Evolutionary conservation across 1,140 invertebrate genomes (phyloP).

Genomic region (Atta cephalotes): DNA sequence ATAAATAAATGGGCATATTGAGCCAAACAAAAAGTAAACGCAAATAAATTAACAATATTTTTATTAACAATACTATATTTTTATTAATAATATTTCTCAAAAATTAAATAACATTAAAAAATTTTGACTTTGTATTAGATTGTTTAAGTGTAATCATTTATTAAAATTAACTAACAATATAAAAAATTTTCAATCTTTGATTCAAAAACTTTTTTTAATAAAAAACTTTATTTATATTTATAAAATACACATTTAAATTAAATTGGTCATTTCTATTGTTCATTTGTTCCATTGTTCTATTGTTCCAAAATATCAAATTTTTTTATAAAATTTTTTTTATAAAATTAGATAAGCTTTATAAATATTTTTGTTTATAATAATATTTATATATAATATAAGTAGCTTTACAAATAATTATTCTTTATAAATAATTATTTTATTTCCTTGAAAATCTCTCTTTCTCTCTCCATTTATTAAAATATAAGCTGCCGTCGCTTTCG

Average conservation of each 20-base stretch:
- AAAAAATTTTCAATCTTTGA: background rate
- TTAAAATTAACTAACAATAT: background rate
- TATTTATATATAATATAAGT: conserved; percentile 7
- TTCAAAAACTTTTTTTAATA: too few species aligned
- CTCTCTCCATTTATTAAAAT: conserved; percentile 19
- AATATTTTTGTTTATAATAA: conserved; percentile 5
- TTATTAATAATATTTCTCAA: too few species aligned
- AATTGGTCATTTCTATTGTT: background rate
- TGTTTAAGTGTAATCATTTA: too few species aligned
- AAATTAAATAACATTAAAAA: too few species aligned
- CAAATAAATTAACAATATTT: too few species aligned
- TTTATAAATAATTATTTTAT: conserved; percentile 36
- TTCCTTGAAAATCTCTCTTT: background rate
- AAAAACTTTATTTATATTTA: background rate
- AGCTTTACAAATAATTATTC: conserved; percentile 20
- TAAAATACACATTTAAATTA: background rate
- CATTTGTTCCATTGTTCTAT: background rate
- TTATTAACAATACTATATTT: too few species aligned
- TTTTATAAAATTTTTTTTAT: background rate
- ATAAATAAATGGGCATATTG: too few species aligned
- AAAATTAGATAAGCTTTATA: background rate
- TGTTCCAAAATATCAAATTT: background rate
- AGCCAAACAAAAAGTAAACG: too few species aligned
- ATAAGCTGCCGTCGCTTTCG: conserved; percentile 38
- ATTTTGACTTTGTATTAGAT: too few species aligned